phyloP scores from a whole-genome alignment of 2,888 invertebrate genomes.

The Hydraecia micacea region DNA sequence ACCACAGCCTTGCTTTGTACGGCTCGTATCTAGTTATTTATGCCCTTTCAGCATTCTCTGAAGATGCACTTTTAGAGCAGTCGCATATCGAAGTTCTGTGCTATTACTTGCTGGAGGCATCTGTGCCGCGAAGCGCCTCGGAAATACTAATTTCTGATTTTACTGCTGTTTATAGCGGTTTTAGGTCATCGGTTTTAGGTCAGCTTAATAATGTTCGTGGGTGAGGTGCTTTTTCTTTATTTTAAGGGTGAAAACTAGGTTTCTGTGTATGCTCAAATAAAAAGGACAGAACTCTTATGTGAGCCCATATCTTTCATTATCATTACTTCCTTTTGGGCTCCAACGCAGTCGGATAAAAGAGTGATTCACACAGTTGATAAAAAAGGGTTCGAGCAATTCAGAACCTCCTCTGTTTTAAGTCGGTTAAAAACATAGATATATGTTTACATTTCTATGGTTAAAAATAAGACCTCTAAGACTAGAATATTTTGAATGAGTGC shows the following conservation, averaged over 20 bases:
- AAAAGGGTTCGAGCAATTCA: neutral
- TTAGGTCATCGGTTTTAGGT: slow-evolving; percentile 6
- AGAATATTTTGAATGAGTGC: neutral
- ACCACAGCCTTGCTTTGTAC: slow-evolving; percentile 29
- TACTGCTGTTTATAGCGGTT: slow-evolving; percentile 5
- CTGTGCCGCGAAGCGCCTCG: slow-evolving; percentile 19
- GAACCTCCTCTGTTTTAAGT: neutral
- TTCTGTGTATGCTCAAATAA: neutral
- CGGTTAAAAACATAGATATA: too few relatives aligned
- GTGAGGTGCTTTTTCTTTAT: too few relatives aligned
- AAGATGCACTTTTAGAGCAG: slow-evolving; percentile 58
- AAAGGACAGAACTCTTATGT: neutral
- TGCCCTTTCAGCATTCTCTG: slow-evolving; percentile 50
- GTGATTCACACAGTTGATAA: too few relatives aligned
- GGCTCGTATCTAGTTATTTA: slow-evolving; percentile 62
- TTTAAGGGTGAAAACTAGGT: neutral
- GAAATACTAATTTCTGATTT: slow-evolving; percentile 34
- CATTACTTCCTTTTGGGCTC: neutral
- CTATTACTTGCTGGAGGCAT: slow-evolving; percentile 44
- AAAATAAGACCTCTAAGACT: neutral
- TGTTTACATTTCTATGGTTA: too few relatives aligned
- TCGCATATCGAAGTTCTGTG: slow-evolving; percentile 47
- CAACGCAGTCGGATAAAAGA: neutral
- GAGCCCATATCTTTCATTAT: neutral
- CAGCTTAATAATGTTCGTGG: neutral